phyloP scores from a whole-genome alignment of 2,113 vertebrate genomes.

The Vulpes vulpes region DNA sequence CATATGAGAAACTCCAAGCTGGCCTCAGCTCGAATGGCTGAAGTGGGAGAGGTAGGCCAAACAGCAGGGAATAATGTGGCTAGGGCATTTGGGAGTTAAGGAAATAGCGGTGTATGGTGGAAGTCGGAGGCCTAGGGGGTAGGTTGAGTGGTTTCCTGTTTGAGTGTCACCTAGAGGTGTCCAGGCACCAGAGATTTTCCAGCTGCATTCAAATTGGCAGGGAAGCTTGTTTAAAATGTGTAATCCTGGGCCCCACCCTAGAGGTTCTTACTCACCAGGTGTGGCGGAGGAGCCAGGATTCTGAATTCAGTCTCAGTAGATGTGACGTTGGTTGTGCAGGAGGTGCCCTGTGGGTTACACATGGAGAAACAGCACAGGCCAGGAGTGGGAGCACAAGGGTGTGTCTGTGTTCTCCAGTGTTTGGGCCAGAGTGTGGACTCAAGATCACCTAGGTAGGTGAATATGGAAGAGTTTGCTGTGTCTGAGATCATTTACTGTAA shows the following conservation, averaged over 20 bases:
- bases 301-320: not conserved
- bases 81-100: not conserved
- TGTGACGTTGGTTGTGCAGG: not conserved
- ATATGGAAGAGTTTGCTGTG: not conserved
- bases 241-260: not conserved
- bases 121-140: not conserved
- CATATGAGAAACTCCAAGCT: not conserved
- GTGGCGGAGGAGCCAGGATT: not conserved
- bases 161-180: not conserved
- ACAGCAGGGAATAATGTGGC: not conserved
- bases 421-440: not conserved
- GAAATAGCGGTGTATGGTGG: too few relatives aligned
- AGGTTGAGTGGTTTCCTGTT: not conserved
- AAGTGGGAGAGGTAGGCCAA: not conserved
- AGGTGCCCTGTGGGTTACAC: not conserved
- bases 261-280: not conserved
- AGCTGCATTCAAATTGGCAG: not conserved
- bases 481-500: not conserved
- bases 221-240: constrained; percentile 6
- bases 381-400: not conserved
- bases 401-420: not conserved
- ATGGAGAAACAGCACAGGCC: not conserved
- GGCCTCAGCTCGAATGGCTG: not conserved
- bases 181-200: not conserved
- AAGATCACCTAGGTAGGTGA: too few relatives aligned